phyloP scores from a whole-genome alignment of 64 coral and sea anemone genomes.

The Hydrozoanthus tunicans region DNA sequence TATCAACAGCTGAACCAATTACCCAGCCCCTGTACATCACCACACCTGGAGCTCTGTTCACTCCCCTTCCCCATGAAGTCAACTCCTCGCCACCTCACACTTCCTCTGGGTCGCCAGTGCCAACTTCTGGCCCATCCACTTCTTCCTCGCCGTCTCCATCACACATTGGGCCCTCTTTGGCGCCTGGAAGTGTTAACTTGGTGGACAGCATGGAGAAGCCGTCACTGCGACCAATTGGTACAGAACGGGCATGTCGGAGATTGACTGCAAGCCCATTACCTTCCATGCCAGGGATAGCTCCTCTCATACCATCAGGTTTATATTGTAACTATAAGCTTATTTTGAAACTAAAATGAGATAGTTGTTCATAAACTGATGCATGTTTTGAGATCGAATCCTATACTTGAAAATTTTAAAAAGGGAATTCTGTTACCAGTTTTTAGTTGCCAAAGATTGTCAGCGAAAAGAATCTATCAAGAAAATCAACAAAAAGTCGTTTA shows the following conservation, averaged over 20 bases:
- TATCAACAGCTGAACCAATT: conserved; percentile 71
- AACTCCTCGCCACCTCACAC: conserved; percentile 76
- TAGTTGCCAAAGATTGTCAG: too few species aligned
- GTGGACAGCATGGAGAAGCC: conserved; percentile 74
- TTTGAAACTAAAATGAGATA: too few species aligned
- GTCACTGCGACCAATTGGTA: conserved; percentile 87
- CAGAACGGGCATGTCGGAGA: conserved; percentile 88
- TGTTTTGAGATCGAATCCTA: too few species aligned
- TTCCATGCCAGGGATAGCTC: conserved; percentile 86
- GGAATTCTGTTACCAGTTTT: too few species aligned
- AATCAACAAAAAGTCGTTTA: too few species aligned
- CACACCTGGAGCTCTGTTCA: conserved; percentile 88
- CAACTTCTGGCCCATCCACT: conserved; percentile 75
- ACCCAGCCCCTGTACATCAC: conserved; percentile 91
- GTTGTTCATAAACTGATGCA: too few species aligned
- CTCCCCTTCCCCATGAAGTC: conserved; percentile 76
- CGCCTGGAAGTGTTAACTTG: conserved; percentile 60
- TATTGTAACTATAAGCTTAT: not conserved
- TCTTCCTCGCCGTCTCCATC: conserved; percentile 83
- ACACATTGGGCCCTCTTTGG: conserved; percentile 75
- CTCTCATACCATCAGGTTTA: conserved; percentile 78
- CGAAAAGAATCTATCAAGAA: too few species aligned
- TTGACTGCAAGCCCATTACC: conserved; percentile 86
- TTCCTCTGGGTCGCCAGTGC: conserved; percentile 78
- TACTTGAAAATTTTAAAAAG: too few species aligned